Conservation (phyloP, 2,113 vertebrate species). For the Puntigrus tetrazona region DNA sequence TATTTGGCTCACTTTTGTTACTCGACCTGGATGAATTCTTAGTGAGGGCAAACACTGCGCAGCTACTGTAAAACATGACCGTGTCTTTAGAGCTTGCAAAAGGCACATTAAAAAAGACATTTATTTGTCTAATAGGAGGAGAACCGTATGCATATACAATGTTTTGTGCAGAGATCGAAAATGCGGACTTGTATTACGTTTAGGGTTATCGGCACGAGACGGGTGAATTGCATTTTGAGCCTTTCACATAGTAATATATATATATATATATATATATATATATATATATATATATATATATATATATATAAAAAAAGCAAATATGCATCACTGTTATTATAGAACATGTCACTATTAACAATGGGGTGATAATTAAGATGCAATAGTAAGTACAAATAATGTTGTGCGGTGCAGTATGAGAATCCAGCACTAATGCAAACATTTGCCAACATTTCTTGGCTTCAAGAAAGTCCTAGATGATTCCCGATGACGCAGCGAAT, state of each 20-base stretch:
- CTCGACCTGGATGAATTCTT: constrained; percentile 32
- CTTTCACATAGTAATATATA: background rate
- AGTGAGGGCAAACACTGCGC: constrained; percentile 2
- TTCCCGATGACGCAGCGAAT: constrained; percentile 2
- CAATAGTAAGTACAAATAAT: background rate
- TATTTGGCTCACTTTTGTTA: constrained; percentile 37
- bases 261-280: no score
- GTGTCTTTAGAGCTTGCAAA: background rate
- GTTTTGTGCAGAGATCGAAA: background rate
- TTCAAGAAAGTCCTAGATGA: background rate
- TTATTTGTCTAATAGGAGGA: background rate
- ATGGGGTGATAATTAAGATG: background rate
- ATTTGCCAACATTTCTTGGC: constrained; percentile 28
- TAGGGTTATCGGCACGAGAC: background rate
- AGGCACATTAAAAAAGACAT: background rate
- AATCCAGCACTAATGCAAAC: background rate
- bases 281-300: no score
- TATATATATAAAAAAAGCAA: background rate
- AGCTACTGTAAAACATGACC: constrained; percentile 21
- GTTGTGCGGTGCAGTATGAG: background rate
- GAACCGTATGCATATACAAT: background rate
- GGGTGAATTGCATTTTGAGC: background rate
- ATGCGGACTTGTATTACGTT: background rate
- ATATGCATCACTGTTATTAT: background rate
- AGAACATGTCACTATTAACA: background rate